Base-by-base conservation (phyloP, 1,140 invertebrate species). In the Lethrus apterus region DNA sequence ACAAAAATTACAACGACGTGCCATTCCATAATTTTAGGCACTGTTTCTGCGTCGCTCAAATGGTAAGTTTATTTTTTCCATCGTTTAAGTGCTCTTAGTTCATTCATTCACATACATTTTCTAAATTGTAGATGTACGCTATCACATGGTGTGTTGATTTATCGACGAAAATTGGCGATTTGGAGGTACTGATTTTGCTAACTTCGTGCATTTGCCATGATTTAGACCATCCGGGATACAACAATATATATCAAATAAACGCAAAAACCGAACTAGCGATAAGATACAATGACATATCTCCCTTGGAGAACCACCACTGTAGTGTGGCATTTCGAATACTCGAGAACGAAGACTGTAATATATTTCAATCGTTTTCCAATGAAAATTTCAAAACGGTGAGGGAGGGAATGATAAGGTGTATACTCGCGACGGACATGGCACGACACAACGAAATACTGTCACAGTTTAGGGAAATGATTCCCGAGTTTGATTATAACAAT, bases 11-110 rank as follows among this genome's bases (percentile, higher is more conserved):
- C 72, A 85, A 89, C 66, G 86, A 89, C 67, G 87, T 89, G 59
- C 89, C 88, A 32, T 92, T 91, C 70, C 88, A 92, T 64, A 91
- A 91, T 71, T 91, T 91, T 68, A 75, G 86, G 34, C 89, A 92
- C 62, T 88, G 85, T 61, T 92, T 92, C 69, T 89, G 86, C 70
- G 89, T 92, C 34, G 80, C 87, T 30, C 88, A 92, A 74, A 92
- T 92, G 89, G 87, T 89, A 71, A 81, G 78, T 74, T 21, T 24
- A 21, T 24, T 11, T 2, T n/a, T n/a, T n/a, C n/a, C n/a, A n/a
- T 8, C 17, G 19, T 17, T 38, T 38, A 13, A 42, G 24, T 42
- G 15, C 14, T 42, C 7, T 26, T 14, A 33, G 32, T 15, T n/a
- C 5, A 5, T 33, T n/a, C n/a, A n/a, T n/a, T n/a, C n/a, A n/a